Base-by-base conservation (phyloP, 2,888 invertebrate species). In the Choreutis nemorana region DNA sequence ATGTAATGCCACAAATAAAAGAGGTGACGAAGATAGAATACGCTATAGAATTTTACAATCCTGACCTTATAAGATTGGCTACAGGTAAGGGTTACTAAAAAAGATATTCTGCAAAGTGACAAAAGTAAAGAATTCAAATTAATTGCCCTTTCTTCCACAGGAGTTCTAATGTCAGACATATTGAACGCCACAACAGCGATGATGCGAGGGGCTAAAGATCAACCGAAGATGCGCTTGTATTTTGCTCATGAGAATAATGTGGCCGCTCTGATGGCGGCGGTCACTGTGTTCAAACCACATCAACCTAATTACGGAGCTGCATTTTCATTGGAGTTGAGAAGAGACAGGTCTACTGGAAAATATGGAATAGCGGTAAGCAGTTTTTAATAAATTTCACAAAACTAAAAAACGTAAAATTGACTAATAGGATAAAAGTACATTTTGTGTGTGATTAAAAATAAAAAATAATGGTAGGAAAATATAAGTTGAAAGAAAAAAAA, bases 201-300 rank as follows among this genome's bases (percentile, higher is more conserved):
- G 7, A 67, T 79, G 15, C 54, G 59, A 3, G 78, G 81, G 2
- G 46, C 75, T 22, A 36, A 37, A 1, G 55, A 62, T 4, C 61
- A 53, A 18, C 61, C 65, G 0, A 82, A 79, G 41, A 35, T 85
- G 12, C 59, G 66, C 21, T 44, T 85, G 30, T 82, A 79, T 42
- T 81, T 84, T 1, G 84, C 79, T 1, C 87, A 87, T 49, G 87
- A 87, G 50, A 83, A 84, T 29, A 86, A 86, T 20, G 75, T 87
- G 1, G 82, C 83, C 1, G 78, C 78, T 0, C 37, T 86, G n/a
- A 67, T 87, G 48, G 64, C 73, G 1, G 81, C 83, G 2, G 62
- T 83, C 0, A 63, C 68, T 7, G 75, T 83, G 2, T 87, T 75
- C 45, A 54, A 77, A 31, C 67, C 81, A 0, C 83, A 83, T 31